Base-by-base conservation (phyloP, 2,113 vertebrate species). In the Sakesphorus luctuosus region DNA sequence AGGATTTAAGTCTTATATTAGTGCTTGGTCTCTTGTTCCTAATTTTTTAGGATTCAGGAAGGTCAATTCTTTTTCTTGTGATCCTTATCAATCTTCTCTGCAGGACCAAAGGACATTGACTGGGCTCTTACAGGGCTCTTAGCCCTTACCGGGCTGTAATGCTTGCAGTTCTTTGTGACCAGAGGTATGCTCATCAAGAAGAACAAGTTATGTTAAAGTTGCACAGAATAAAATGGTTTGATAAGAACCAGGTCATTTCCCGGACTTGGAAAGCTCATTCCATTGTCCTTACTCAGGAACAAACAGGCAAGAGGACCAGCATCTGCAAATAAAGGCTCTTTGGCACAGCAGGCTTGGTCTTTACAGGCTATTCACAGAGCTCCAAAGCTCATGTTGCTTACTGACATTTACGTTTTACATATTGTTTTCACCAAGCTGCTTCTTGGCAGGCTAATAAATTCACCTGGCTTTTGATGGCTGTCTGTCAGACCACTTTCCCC, bases 361-460 rank as follows among this genome's bases (percentile, higher is more conserved):
- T 94, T 82, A 85, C 62, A 79, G 13, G 28, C 66, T 82, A 29
- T 94, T 94, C 69, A 85, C 77, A 65, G 65, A 81, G 72, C 63
- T 90, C 75, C 29, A n/a, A 71, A 71, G 63, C 65, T 88, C 72
- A 31, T 55, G 50, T 53, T 89, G 79, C 61, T 84, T 38, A 47
- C 68, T 92, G 89, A 87, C 91, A 79, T 95, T 91, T 93, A 79
- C 1, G 0, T 93, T 96, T 88, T 84, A 84, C 68, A 49, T 83
- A 77, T 33, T 92, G 86, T 52, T 89, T 87, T 96, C 65, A 67
- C 80, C 65, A 52, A 73, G 33, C 68, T 7, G 2, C 40, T 91
- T 73, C 62, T 79, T 82, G 94, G 53, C 89, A 87, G 62, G n/a
- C 49, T 82, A 58, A 85, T 91, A 91, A 91, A 96, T 62, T n/a